Evolutionary conservation across 2,888 invertebrate genomes (phyloP), one percentile per base, ranked within the genome.

Genomic region (Drosophila rellima): DNA sequence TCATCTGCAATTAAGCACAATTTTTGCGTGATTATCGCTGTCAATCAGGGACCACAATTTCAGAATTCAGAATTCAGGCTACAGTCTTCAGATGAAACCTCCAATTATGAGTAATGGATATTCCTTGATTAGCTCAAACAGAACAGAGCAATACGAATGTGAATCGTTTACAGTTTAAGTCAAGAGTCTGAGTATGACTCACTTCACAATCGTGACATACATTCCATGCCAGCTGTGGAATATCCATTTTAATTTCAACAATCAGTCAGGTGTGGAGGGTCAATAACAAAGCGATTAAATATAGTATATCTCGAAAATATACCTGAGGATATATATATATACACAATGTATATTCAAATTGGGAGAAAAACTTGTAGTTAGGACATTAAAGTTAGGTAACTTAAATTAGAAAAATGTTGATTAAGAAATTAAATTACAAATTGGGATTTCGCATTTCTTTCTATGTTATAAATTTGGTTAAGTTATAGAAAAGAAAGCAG

Each of bases 21-120:
- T 55, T 63, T 56, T 42, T 47, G 62, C 74, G 42, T 78, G 63
- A 78, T 68, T 77, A 77, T 77, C 74, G 51, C 52, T 77, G 74
- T 77, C 74, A 74, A 72, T 74, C 74, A 61, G 26, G 29, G 13
- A 51, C 11, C 33, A 51, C 15, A 42, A 26, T 20, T 40, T 26
- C 5, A 29, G 13, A 17, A 17, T 52, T 23, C 26, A 17, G 11
- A 11, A 20, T 50, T n/a, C 15, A 35, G 50, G 7, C 20, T 37
- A 23, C 23, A 23, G 26, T 13, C 18, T 35, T 20, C 47, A 61
- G 45, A 47, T 18, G 51, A 56, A 57, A 52, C 56, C 70, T 6
- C 74, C 68, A 40, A 74, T 75, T 78, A 74, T 60, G 74, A 48
- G 74, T 73, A 78, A 78, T 78, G 63, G 47, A 63, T 74, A 78